phyloP scores from a whole-genome alignment of 2,888 invertebrate species.

The Baccha elongata region DNA sequence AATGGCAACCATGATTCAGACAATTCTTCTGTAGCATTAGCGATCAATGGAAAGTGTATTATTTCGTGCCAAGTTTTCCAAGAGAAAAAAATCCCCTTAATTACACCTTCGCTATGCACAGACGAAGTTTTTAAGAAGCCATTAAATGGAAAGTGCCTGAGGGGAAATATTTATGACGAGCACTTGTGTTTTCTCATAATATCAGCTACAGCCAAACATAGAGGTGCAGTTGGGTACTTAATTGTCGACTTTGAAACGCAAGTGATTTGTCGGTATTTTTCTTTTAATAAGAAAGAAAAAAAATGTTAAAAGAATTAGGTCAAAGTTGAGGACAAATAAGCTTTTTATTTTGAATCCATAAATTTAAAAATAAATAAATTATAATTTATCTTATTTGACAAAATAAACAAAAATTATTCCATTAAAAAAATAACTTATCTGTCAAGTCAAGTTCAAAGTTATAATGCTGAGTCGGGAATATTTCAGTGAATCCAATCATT shows the following conservation, averaged over 20 bases:
- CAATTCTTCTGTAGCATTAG: not conserved
- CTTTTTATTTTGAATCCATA: not conserved
- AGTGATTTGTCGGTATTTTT: conserved; percentile 35
- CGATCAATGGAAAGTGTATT: conserved; percentile 52
- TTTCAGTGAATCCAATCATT: conserved; percentile 9
- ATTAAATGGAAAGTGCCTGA: conserved; percentile 63
- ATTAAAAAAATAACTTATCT: not conserved
- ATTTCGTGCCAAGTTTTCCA: not conserved
- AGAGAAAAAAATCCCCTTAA: conserved; percentile 31
- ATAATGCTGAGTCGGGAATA: conserved; percentile 6
- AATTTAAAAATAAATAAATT: no score
- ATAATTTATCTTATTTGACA: not conserved
- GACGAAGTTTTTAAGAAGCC: conserved; percentile 28
- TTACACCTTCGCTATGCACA: conserved; percentile 39
- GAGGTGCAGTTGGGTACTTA: conserved; percentile 18
- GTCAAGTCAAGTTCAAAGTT: conserved; percentile 42
- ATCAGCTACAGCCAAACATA: no score
- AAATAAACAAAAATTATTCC: not conserved
- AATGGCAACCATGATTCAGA: conserved; percentile 9
- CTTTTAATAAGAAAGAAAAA: not conserved
- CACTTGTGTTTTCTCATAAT: conserved; percentile 21
- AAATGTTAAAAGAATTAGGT: conserved; percentile 2
- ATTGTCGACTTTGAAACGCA: conserved; percentile 47
- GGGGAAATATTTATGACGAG: conserved; percentile 20
- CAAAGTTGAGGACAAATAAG: conserved; percentile 24